phyloP scores from a whole-genome alignment of 2,113 vertebrate genomes.

The Alouatta palliata region DNA sequence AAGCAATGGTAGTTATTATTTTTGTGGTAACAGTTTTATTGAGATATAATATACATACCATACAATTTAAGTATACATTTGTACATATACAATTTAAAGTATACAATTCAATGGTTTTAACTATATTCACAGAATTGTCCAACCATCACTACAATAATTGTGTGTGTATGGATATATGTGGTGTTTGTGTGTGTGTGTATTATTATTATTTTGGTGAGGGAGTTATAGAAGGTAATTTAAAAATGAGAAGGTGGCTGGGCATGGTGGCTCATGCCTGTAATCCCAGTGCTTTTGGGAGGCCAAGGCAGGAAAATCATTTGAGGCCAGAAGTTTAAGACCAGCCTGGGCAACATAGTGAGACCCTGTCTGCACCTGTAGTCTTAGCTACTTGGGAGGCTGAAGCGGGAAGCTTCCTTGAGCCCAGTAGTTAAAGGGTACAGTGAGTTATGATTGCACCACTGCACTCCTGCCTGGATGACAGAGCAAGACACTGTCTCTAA shows the following conservation, averaged over 20 bases:
- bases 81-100: background rate
- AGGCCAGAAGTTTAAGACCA: background rate
- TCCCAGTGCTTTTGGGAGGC: background rate
- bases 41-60: background rate
- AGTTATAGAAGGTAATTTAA: background rate
- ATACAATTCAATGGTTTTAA: background rate
- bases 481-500: background rate
- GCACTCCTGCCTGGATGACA: background rate
- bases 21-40: background rate
- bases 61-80: background rate
- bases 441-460: background rate
- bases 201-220: background rate
- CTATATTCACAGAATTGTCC: background rate
- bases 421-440: background rate
- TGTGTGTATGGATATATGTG: no score
- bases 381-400: background rate
- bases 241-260: background rate
- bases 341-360: background rate
- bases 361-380: background rate
- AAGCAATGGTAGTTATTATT: background rate
- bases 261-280: background rate
- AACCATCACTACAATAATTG: background rate
- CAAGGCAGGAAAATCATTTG: background rate
- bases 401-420: background rate
- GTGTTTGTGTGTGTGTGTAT: no score